Base-by-base conservation (phyloP, 2,797 vertebrate genomes). In the Babyrousa celebensis region DNA sequence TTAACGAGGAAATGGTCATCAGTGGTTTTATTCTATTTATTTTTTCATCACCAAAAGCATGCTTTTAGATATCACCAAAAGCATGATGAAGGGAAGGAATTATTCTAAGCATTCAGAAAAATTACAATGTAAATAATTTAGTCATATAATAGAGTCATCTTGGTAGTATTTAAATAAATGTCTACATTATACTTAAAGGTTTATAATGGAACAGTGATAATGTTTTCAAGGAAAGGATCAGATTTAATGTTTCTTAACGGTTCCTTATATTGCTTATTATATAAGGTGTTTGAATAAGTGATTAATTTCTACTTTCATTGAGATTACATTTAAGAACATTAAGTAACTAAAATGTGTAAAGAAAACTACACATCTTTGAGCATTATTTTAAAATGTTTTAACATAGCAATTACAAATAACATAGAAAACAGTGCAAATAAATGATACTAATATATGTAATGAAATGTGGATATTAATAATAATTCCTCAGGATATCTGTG, bases 91-190 rank as follows among this genome's bases (percentile, higher is more conserved):
- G 65, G 32, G 9, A n/a, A 88, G 40, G 43, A 96, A 88, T 65
- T 82, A 77, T 48, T 96, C 25, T 68, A 95, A 95, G 65, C 27
- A 60, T 95, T 63, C 27, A 92, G 36, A 75, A 91, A 95, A 90
- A 54, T 75, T 70, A 40, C 7, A 77, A 1, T 71, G 20, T 93
- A 91, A 85, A 87, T 90, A 68, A 84, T 95, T 92, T 40, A 93
- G n/a, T 93, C 56, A 56, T 56, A 1, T 83, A 23, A 40, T 77
- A 58, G 40, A 70, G 6, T 91, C 14, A 80, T 93, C 48, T 87
- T 89, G 27, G 82, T 80, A 80, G 21, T 85, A 92, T 95, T 91
- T 92, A 91, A 84, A 32, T 40, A 86, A 93, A 94, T 87, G n/a
- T 18, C 25, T 1, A 88, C 60, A 23, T 40, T 93, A 11, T 96